These are phyloP conservation scores for Parapristionchus giblindavisi DNA, from an alignment of 2,888 invertebrate genomes.

Conservation along the genomic window DNA sequence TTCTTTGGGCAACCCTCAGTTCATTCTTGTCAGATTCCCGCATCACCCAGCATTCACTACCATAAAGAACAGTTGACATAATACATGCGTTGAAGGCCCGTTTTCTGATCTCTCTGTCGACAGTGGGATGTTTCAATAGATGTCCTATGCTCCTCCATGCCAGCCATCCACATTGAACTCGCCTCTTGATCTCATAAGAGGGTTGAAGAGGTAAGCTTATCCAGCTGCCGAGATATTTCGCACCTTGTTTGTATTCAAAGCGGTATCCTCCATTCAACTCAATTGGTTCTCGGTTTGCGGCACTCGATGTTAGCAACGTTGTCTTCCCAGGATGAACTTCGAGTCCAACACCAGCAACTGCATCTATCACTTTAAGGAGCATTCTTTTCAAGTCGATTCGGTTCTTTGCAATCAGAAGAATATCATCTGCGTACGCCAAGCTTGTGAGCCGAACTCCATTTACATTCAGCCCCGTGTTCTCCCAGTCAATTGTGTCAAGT, in stretches of 20 bases:
- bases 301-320: background rate
- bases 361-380: background rate
- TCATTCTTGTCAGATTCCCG: conserved; percentile 6
- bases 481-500: background rate
- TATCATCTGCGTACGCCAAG: conserved; percentile 12
- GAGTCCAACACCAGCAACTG: background rate
- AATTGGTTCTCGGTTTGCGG: background rate
- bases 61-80: conserved; percentile 1
- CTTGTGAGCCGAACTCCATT: background rate
- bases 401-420: background rate
- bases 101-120: background rate
- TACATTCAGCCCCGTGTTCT: background rate
- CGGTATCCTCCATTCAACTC: background rate
- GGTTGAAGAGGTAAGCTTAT: background rate
- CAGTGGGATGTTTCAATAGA: background rate
- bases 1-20: background rate
- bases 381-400: background rate
- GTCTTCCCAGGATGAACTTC: conserved; percentile 2
- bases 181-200: background rate
- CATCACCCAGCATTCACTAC: background rate
- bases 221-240: background rate
- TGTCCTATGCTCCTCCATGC: background rate
- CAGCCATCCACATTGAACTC: conserved; percentile 8
- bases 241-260: background rate
- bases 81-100: conserved; percentile 11